Conservation (phyloP, 2,113 vertebrate species). For the Nesogale talazaci region DNA sequence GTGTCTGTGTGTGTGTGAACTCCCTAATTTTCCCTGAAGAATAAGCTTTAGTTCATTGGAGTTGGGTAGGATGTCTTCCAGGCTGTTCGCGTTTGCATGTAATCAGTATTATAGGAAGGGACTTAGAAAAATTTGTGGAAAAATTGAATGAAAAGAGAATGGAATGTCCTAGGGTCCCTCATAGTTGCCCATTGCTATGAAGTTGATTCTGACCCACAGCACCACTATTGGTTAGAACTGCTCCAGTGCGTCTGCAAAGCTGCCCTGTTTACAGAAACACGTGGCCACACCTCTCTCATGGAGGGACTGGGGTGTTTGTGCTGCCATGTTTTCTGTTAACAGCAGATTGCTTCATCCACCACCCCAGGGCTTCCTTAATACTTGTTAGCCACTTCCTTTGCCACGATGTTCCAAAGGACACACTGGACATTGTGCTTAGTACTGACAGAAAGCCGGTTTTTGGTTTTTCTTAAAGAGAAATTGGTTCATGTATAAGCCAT, state of each 20-base stretch:
- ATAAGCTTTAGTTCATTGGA: not conserved
- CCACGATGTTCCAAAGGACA: not conserved
- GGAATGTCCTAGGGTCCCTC: not conserved
- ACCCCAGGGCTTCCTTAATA: not conserved
- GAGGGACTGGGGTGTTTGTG: not conserved
- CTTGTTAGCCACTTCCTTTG: conserved; percentile 25
- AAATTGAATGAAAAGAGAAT: too few relatives aligned
- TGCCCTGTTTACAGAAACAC: not conserved
- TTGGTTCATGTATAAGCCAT: too few relatives aligned
- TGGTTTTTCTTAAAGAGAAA: not conserved
- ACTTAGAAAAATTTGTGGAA: too few relatives aligned
- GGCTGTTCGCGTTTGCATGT: not conserved
- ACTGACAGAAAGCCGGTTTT: conserved; percentile 16
- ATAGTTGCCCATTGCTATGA: not conserved
- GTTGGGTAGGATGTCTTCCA: not conserved
- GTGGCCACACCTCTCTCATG: not conserved
- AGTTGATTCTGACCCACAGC: not conserved
- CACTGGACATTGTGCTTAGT: not conserved
- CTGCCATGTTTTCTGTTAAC: not conserved
- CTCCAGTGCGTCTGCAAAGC: not conserved
- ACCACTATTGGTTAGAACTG: not conserved
- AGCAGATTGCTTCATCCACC: not conserved
- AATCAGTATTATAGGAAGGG: too few relatives aligned
- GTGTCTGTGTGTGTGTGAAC: too few relatives aligned
- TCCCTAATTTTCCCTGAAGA: too few relatives aligned